Base-by-base conservation (phyloP, 2,113 vertebrate genomes). In the Periophthalmus modestus region DNA sequence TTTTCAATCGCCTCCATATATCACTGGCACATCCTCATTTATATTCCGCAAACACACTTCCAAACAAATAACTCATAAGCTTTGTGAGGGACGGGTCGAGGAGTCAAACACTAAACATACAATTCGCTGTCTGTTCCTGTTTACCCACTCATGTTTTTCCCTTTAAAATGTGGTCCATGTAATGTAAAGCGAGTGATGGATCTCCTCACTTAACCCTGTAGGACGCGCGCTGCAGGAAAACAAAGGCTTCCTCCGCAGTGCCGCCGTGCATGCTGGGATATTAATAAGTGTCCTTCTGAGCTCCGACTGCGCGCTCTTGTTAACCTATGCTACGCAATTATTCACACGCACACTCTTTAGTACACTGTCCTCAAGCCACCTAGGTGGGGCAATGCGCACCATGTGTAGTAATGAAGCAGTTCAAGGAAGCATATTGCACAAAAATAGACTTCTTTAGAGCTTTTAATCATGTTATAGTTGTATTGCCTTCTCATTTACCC, bases 241-340 rank as follows among this genome's bases (percentile, higher is more conserved):
- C 85, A 90, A 85, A 83, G 83, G 80, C 70, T n/a, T 73, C 50
- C 68, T 70, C 66, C 46, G n/a, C 69, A 69, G 79, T 65, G 62
- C 76, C 82, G 74, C 66, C 72, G 67, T 71, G 67, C 85, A 88
- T 74, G 85, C 81, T 88, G 82, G 5, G 81, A 81, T 90, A 90
- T 91, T 88, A 87, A 90, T 91, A 91, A 84, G 83, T 76, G 86
- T 82, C 81, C 81, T 87, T 83, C 71, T 85, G 88, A 80, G 88
- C 87, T 77, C 80, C 85, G 73, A 24, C 71, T 72, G 77, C 80
- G 82, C 76, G 79, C 83, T 79, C 89, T 88, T 80, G 85, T 92
- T 91, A 88, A 91, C 87, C 84, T 89, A 69, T 88, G 86, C 73
- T 77, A 75, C 62, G 15, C 74, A 67, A 43, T 70, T 72, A 80